These are phyloP conservation scores for Hyles vespertilio DNA, from an alignment of 1,140 invertebrate species.

Conservation along the genomic window DNA sequence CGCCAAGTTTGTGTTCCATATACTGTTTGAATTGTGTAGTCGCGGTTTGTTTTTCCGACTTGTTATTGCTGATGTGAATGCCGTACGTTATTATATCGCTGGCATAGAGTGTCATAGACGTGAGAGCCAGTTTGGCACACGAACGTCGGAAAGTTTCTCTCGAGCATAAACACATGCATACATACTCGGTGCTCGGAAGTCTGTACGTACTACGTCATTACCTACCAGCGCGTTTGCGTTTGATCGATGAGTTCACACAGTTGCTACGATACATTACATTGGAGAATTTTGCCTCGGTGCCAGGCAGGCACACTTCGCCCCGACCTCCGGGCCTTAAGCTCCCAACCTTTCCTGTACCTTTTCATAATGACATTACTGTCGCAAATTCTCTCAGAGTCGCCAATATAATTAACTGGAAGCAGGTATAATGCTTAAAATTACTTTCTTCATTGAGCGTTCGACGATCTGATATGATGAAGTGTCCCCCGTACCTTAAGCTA, in stretches of 20 bases:
- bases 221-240: constrained; percentile 24
- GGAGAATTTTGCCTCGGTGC: constrained; percentile 24
- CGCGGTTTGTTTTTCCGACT: too few relatives aligned
- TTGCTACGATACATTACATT: constrained; percentile 42
- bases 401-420: constrained; percentile 41
- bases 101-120: too few relatives aligned
- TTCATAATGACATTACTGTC: constrained; percentile 40
- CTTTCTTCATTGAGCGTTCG: constrained; percentile 15
- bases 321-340: constrained; percentile 30
- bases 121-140: constrained; percentile 31
- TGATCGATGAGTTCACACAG: constrained; percentile 54
- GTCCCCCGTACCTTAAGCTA: constrained; percentile 1
- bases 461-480: constrained; percentile 29
- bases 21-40: too few relatives aligned
- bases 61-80: too few relatives aligned
- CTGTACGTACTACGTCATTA: constrained; percentile 10
- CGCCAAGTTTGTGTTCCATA: too few relatives aligned
- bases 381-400: constrained; percentile 33
- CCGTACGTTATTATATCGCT: too few relatives aligned
- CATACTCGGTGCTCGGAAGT: too few relatives aligned
- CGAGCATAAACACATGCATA: constrained; percentile 11
- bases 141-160: constrained; percentile 32
- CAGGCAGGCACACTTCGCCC: constrained; percentile 16
- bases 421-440: constrained; percentile 35
- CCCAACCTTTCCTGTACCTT: constrained; percentile 34